Evolutionary conservation across 2,797 vertebrate genomes (phyloP).

Genomic region (Lophotriccus pileatus): DNA sequence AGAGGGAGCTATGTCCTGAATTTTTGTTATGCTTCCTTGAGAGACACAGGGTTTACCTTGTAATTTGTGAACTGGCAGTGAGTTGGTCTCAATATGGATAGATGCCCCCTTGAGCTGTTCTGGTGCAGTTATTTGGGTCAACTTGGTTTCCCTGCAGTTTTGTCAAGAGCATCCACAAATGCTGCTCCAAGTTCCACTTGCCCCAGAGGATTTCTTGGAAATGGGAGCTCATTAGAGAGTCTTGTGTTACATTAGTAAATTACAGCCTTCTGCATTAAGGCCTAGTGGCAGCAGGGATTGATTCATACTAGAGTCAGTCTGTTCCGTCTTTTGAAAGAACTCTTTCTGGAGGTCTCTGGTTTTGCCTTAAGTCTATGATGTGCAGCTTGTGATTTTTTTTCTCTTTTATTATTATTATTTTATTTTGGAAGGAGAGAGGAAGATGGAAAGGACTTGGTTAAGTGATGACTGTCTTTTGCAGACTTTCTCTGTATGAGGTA

Average conservation of each 20-base stretch:
- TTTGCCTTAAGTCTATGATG: not conserved
- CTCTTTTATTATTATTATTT: not conserved
- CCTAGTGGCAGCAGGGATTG: conserved; percentile 33
- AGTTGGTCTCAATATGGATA: not conserved
- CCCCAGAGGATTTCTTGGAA: conserved; percentile 3
- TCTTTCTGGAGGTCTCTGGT: not conserved
- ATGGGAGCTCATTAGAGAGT: conserved; percentile 4
- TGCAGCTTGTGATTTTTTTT: not conserved
- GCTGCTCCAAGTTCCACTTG: not conserved
- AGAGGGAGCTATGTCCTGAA: not conserved
- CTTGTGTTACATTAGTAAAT: conserved; percentile 8
- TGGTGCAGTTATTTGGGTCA: not conserved
- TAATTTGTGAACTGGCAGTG: not conserved
- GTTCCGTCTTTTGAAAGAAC: not conserved
- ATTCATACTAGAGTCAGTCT: not conserved
- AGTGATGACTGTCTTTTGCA: not conserved
- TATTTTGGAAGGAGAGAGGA: not conserved
- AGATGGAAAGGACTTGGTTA: not conserved
- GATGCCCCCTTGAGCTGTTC: not conserved
- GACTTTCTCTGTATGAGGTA: not conserved
- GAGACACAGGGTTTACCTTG: not conserved
- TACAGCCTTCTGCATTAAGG: not conserved
- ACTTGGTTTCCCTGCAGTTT: not conserved
- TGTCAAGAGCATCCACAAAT: not conserved
- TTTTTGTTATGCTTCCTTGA: not conserved